These are phyloP conservation scores for Plebejus argus DNA, from an alignment of 2,888 invertebrate species.

Conservation along the genomic window DNA sequence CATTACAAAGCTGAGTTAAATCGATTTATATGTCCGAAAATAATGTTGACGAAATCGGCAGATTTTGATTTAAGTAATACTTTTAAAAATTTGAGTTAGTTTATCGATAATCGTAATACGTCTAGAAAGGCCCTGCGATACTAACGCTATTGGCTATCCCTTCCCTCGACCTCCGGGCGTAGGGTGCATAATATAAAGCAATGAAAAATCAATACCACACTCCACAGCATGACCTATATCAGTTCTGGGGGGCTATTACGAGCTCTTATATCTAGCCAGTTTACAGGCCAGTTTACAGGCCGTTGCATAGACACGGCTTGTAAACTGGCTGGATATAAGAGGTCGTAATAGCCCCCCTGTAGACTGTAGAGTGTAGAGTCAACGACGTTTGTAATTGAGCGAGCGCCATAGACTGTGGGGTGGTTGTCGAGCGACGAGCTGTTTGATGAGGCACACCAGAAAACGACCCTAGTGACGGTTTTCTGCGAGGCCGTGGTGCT, in stretches of 20 bases:
- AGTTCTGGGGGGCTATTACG: no score
- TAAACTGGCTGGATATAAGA: no score
- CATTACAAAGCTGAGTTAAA: neutral
- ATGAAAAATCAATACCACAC: conserved; percentile 14
- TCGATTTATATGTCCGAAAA: neutral
- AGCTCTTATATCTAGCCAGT: no score
- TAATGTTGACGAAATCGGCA: neutral
- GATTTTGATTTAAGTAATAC: neutral
- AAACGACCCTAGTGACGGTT: neutral
- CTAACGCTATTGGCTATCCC: neutral
- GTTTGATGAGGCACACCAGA: neutral
- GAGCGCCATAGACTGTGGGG: neutral
- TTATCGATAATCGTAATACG: neutral
- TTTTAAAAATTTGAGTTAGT: no score
- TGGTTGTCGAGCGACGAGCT: neutral
- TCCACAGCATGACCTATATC: conserved; percentile 10
- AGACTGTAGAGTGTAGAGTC: neutral
- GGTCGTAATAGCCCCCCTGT: no score
- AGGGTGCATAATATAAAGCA: conserved; percentile 10
- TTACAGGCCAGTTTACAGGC: no score
- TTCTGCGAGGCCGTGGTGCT: neutral
- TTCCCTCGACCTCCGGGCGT: conserved; percentile 4
- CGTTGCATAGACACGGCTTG: no score
- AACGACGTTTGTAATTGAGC: neutral
- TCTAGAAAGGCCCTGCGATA: neutral